Percentiles rank a stretch among this genome's conserved stretches.
phyloP scores from a whole-genome alignment of 2,888 invertebrate genomes.

The Balanococcus diminutus region DNA sequence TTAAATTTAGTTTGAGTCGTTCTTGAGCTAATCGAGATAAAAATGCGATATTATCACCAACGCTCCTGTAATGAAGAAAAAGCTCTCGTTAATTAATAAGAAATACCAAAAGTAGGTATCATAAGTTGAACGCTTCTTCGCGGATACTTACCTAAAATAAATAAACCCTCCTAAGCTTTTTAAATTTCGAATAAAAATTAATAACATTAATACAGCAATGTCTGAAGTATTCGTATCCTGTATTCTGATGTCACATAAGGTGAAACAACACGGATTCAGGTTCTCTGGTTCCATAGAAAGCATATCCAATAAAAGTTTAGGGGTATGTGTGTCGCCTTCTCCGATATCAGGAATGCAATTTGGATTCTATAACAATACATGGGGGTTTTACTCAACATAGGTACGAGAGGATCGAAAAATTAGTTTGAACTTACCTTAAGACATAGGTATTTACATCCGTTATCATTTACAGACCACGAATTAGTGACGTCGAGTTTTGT shows the following conservation, averaged over 20 bases:
- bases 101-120: neutral
- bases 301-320: neutral
- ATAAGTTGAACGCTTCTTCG: too few species aligned
- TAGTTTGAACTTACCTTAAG: constrained; percentile 57
- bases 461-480: constrained; percentile 60
- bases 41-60: constrained; percentile 60
- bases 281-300: constrained; percentile 18
- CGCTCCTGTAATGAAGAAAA: constrained; percentile 58
- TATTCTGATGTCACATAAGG: constrained; percentile 59
- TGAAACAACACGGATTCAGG: constrained; percentile 59
- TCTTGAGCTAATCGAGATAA: constrained; percentile 57
- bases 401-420: neutral
- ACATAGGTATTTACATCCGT: constrained; percentile 59
- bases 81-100: neutral
- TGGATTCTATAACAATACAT: constrained; percentile 15
- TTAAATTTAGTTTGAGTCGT: constrained; percentile 57
- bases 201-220: constrained; percentile 59
- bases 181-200: constrained; percentile 59
- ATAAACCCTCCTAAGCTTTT: constrained; percentile 60
- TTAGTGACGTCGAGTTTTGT: constrained; percentile 60
- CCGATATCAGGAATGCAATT: constrained; percentile 8
- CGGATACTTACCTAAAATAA: constrained; percentile 59
- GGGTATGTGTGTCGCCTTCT: constrained; percentile 29
- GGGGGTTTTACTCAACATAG: neutral
- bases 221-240: constrained; percentile 60